phyloP scores from a whole-genome alignment of 2,888 invertebrate genomes.

The Leptinotarsa rubiginosa region DNA sequence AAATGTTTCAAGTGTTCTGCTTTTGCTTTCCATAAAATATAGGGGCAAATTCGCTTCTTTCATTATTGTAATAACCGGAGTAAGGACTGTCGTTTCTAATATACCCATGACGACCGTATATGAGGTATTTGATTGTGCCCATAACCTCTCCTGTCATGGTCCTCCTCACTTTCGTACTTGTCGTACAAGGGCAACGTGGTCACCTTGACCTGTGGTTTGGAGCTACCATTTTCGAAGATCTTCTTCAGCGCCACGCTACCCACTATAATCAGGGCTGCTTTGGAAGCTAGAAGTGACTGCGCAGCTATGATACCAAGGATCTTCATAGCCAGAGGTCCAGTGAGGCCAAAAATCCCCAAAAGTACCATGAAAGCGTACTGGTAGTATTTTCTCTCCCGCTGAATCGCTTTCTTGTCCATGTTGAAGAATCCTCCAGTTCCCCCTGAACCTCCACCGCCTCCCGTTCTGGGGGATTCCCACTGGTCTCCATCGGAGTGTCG shows the following conservation, averaged over 20 bases:
- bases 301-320: conserved; percentile 78
- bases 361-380: conserved; percentile 62
- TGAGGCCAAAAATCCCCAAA: conserved; percentile 71
- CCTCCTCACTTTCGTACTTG: conserved; percentile 56
- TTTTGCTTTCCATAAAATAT: conserved; percentile 35
- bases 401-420: conserved; percentile 45
- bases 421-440: conserved; percentile 43
- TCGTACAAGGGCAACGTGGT: conserved; percentile 67
- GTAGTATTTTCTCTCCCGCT: conserved; percentile 55
- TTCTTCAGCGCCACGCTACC: conserved; percentile 79
- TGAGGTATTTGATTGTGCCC: conserved; percentile 40
- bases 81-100: conserved; percentile 38
- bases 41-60: conserved; percentile 36
- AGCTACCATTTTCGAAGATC: conserved; percentile 76
- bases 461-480: conserved; percentile 35
- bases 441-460: conserved; percentile 36
- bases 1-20: background rate
- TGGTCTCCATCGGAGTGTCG: conserved; percentile 35
- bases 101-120: conserved; percentile 38
- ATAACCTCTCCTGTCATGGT: conserved; percentile 56
- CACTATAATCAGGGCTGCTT: conserved; percentile 79
- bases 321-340: conserved; percentile 77
- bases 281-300: conserved; percentile 79
- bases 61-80: conserved; percentile 39
- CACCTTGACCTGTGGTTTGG: conserved; percentile 76